A percentile compares a stretch with the other conserved stretches of the same genome.
These are phyloP conservation scores for Euura saliciscinereae DNA, from an alignment of 1,140 invertebrate species.

Conservation along the genomic window DNA sequence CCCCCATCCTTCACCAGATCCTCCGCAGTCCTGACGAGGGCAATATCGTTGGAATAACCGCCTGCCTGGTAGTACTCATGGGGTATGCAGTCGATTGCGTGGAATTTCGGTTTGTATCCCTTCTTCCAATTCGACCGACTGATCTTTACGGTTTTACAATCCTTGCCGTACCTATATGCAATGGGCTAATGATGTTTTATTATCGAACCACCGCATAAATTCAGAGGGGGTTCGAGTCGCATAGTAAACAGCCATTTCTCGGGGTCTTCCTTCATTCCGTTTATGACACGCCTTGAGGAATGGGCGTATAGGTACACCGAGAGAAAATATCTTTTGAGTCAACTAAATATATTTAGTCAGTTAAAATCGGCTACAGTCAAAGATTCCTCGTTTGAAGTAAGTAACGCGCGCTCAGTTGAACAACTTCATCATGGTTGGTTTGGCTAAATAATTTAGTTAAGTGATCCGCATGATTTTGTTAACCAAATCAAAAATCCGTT, in stretches of 20 bases:
- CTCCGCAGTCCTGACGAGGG: neutral
- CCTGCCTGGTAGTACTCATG: neutral
- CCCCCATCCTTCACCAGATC: neutral
- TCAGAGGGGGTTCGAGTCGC: neutral
- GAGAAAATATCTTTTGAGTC: too few species aligned
- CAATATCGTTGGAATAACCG: neutral
- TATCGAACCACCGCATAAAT: neutral
- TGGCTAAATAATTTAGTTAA: too few species aligned
- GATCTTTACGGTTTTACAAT: neutral
- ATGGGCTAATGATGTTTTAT: neutral
- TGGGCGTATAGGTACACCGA: neutral
- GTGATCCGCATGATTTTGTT: too few species aligned
- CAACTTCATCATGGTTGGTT: too few species aligned
- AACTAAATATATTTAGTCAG: too few species aligned
- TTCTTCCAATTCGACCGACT: neutral
- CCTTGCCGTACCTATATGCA: neutral
- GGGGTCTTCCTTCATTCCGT: neutral
- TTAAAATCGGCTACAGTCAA: too few species aligned
- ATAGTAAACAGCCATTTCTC: neutral
- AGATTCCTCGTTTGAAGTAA: too few species aligned
- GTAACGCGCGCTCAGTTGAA: too few species aligned
- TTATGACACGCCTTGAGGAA: neutral
- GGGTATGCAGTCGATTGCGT: neutral
- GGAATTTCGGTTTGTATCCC: neutral
- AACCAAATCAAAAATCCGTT: too few species aligned